A percentile compares a stretch with the other conserved stretches of the same genome.
phyloP scores from a whole-genome alignment of 2,113 vertebrate genomes.

The Smithornis capensis region DNA sequence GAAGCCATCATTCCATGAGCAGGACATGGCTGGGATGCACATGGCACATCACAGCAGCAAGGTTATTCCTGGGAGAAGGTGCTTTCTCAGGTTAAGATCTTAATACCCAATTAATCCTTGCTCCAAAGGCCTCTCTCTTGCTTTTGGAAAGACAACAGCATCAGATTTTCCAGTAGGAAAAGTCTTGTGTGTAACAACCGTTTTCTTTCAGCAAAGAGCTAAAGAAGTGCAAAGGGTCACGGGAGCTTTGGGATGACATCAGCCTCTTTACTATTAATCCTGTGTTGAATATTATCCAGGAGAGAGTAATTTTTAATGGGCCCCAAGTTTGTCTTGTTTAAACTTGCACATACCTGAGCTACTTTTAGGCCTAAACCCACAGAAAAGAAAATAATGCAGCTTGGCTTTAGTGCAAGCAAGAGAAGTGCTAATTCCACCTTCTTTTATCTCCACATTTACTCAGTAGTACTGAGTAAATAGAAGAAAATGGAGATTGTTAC shows the following conservation, averaged over 20 bases:
- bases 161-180: slow-evolving; percentile 39
- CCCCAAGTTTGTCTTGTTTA: slow-evolving; percentile 52
- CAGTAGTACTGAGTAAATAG: slow-evolving; percentile 29
- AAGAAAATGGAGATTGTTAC: neutral
- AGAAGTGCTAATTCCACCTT: slow-evolving; percentile 48
- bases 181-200: neutral
- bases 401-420: slow-evolving; percentile 29
- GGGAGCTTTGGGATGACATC: slow-evolving; percentile 54
- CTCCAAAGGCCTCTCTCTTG: neutral
- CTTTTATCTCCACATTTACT: slow-evolving; percentile 60
- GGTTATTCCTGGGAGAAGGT: neutral
- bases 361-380: slow-evolving; percentile 51
- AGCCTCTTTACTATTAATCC: slow-evolving; percentile 55
- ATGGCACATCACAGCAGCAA: neutral
- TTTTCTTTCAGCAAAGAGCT: neutral
- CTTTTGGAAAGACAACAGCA: neutral
- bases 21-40: rapidly evolving
- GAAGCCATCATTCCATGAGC: rapidly evolving
- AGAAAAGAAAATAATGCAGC: slow-evolving; percentile 62
- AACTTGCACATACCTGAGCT: slow-evolving; percentile 72
- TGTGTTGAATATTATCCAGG: slow-evolving; percentile 70
- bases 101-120: neutral
- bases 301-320: slow-evolving; percentile 68
- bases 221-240: slow-evolving; percentile 51
- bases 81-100: neutral